Conservation (phyloP, 1,140 invertebrate species). For the Drosophila carrolli region DNA sequence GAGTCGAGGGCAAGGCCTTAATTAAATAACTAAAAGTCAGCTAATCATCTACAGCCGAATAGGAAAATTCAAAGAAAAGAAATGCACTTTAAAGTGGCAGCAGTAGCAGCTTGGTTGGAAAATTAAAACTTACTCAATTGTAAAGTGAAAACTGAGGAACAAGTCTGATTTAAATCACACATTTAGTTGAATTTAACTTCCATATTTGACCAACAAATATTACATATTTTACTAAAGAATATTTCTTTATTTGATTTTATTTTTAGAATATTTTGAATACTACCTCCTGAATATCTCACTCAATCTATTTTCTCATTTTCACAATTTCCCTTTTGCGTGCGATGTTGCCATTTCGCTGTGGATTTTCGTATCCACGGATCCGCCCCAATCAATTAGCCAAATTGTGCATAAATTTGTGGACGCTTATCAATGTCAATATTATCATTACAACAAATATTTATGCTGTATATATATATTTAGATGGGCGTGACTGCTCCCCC, state of each 20-base stretch:
- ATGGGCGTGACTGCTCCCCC: conserved; percentile 40
- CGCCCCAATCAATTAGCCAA: conserved; percentile 80
- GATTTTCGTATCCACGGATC: conserved; percentile 20
- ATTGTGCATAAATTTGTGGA: conserved; percentile 82
- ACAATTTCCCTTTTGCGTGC: conserved; percentile 55
- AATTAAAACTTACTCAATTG: too few relatives aligned
- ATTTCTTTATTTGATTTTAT: not conserved
- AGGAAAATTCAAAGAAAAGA: not conserved
- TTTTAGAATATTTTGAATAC: not conserved
- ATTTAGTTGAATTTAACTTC: too few relatives aligned
- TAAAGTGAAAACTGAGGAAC: too few relatives aligned
- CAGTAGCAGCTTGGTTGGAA: too few relatives aligned
- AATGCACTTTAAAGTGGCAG: not conserved
- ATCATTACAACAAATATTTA: conserved; percentile 79
- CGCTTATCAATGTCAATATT: conserved; percentile 83
- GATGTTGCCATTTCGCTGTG: conserved; percentile 46
- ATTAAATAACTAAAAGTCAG: conserved; percentile 38
- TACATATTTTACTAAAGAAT: too few relatives aligned
- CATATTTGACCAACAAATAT: too few relatives aligned
- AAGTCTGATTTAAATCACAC: too few relatives aligned
- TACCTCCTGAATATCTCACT: not conserved
- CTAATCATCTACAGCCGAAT: conserved; percentile 34
- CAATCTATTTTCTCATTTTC: not conserved
- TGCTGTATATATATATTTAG: conserved; percentile 6
- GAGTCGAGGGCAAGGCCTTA: conserved; percentile 30